Evolutionary conservation across 2,113 vertebrate genomes (phyloP).

Genomic region (Pygoscelis adeliae): DNA sequence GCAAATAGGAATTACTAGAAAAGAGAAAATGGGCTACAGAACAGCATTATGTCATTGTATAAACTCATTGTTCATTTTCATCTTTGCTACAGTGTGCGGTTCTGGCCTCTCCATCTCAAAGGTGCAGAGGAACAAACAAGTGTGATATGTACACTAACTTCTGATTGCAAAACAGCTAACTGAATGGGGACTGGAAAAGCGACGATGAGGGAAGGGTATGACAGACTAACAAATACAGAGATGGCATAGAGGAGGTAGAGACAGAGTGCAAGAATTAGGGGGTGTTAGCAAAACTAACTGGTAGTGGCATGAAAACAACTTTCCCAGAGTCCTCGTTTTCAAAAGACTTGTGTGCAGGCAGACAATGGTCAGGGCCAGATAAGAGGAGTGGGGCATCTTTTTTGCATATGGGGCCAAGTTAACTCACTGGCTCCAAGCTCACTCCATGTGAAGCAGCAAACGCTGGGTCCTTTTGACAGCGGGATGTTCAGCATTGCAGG

Average conservation of each 20-base stretch:
- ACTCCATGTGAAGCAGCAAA: background rate
- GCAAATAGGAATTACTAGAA: background rate
- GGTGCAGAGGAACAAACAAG: background rate
- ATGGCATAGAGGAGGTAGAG: background rate
- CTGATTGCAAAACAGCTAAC: background rate
- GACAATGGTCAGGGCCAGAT: background rate
- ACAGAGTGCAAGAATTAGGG: background rate
- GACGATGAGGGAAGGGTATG: background rate
- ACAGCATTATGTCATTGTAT: background rate
- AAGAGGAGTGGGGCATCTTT: background rate
- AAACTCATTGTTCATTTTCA: background rate
- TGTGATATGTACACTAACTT: background rate
- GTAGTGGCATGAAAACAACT: background rate
- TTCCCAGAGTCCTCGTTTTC: background rate
- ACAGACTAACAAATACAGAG: background rate
- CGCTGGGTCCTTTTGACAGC: background rate
- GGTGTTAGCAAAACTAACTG: accelerated
- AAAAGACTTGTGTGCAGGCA: background rate
- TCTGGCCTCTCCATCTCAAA: background rate
- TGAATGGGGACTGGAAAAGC: background rate
- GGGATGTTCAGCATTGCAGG: background rate
- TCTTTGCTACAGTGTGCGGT: background rate
- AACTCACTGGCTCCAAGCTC: background rate
- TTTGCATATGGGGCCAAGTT: background rate
- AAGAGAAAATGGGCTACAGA: background rate